Evolutionary conservation across 2,888 invertebrate genomes (phyloP), one percentile per base, ranked within the genome.

Genomic region (Synergus japonicus): DNA sequence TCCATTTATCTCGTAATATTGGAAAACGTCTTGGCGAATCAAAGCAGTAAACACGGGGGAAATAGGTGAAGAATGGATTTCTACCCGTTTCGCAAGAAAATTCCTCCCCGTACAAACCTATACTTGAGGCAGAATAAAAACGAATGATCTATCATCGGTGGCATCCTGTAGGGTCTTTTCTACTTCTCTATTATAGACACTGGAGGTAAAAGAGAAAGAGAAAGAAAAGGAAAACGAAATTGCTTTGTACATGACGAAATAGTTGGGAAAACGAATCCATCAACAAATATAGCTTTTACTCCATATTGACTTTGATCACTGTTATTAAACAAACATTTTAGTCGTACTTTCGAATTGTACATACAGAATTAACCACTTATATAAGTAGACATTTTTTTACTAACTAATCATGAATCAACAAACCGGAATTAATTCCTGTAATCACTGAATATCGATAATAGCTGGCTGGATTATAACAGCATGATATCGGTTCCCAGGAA

Each of bases 1-100:
- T 69, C 46, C 29, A 69, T 49, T 69, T 69, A 49, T 69, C 69
- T 49, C 22, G 12, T 22, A 22, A 69, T 69, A 69, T 69, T 46
- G 69, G 46, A 29, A 69, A 69, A 69, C 10, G 12, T 29, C 46
- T 69, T 9, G 22, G 13, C 4, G 22, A 67, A 67, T 46, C 44
- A 29, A 69, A 69, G 12, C 22, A 13, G 29, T 22, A 69, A 69
- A 67, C 46, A 12, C 18, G 18, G 4, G 44, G 18, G 44, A 67
- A 67, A 18, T 67, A 44, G 2, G 18, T 44, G 44, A 67, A 67
- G 67, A 67, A 67, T 43, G 43, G n/a, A 66, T 66, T 66, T 9
- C 43, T 43, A 66, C 10, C 9, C n/a, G 43, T 66, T 66, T 41
- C 66, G 18, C 9, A 44, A n/a, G 7, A 66, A 37, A 66, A 66